Evolutionary conservation across 2,113 vertebrate species (phyloP).

Genomic region (Ondatra zibethicus): DNA sequence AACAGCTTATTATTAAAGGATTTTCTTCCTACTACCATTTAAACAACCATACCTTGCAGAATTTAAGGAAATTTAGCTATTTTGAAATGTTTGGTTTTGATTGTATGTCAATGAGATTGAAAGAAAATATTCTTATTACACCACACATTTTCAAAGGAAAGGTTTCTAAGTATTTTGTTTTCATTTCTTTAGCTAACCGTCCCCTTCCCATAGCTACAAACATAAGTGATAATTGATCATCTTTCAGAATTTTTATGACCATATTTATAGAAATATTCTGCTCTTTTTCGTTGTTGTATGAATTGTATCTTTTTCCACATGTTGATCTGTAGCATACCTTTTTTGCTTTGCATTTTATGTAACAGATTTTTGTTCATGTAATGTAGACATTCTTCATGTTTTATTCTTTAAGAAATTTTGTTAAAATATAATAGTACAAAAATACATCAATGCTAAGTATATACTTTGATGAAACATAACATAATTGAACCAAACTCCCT

Average conservation of each 20-base stretch:
- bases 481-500: not conserved
- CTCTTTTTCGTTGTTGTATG: not conserved
- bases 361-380: not conserved
- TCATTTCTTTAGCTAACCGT: not conserved
- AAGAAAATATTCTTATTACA: slow-evolving; percentile 10
- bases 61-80: not conserved
- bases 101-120: not conserved
- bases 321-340: not conserved
- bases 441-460: not conserved
- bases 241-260: not conserved
- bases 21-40: not conserved
- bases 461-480: not conserved
- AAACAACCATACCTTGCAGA: not conserved
- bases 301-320: not conserved
- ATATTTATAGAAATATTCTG: not conserved
- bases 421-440: not conserved
- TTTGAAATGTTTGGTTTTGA: slow-evolving; percentile 44
- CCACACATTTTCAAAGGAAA: not conserved
- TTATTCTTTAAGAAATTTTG: slow-evolving; percentile 23
- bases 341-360: not conserved
- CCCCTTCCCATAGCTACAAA: not conserved
- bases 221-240: not conserved
- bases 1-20: slow-evolving; percentile 34
- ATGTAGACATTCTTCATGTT: not conserved
- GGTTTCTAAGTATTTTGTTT: not conserved